Conservation (phyloP, 2,797 vertebrate genomes). For the Bovichtus variegatus region DNA sequence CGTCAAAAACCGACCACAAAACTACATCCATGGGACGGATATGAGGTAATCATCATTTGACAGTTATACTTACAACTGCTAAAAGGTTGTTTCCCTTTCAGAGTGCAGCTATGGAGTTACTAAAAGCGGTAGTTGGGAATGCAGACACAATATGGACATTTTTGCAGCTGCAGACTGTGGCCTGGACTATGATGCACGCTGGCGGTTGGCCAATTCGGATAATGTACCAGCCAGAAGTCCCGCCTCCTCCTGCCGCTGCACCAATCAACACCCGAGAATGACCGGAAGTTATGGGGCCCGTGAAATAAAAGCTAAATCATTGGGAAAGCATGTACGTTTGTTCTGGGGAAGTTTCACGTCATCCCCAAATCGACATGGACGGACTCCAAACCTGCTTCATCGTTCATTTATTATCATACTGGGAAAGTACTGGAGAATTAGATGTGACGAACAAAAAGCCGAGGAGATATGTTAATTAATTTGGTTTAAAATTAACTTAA, state of each 20-base stretch:
- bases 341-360: too few relatives aligned
- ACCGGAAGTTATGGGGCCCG: constrained; percentile 49
- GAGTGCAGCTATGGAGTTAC: constrained; percentile 28
- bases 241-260: constrained; percentile 37
- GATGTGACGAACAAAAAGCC: not conserved
- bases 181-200: constrained; percentile 56
- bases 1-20: constrained; percentile 15
- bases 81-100: not conserved
- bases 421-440: too few relatives aligned
- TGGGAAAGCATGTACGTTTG: not conserved
- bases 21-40: not conserved
- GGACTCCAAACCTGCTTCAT: not conserved
- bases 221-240: constrained; percentile 48
- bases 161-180: constrained; percentile 63
- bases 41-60: not conserved
- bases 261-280: constrained; percentile 51
- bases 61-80: constrained; percentile 61
- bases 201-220: constrained; percentile 67
- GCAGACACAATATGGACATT: constrained; percentile 63
- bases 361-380: too few relatives aligned
- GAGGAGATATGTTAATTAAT: not conserved
- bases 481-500: not conserved
- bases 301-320: constrained; percentile 1
- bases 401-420: not conserved
- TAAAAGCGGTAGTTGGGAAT: constrained; percentile 27